Base-by-base conservation (phyloP, 2,888 invertebrate genomes). In the Campaea margaritaria region DNA sequence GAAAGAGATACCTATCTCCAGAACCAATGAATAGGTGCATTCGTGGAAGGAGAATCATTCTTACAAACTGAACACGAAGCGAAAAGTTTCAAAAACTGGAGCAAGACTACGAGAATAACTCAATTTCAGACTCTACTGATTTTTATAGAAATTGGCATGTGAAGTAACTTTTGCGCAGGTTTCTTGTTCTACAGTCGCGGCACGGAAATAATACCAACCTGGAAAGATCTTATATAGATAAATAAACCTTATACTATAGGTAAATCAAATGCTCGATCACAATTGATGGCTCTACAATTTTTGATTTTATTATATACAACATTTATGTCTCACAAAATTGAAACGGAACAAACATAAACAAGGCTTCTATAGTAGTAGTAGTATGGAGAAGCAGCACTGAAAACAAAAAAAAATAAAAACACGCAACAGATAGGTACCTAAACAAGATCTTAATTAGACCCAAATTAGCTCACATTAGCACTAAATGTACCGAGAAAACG, bases 401-500 rank as follows among this genome's bases (percentile, higher is more conserved):
- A n/a, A n/a, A n/a, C n/a, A n/a, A n/a, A n/a, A n/a, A 27, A 27
- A 31, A 7, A 12, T 2, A 11, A 36, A 36, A n/a, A 36, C 36
- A 13, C 14, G 4, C 0, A 31, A 13, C 31, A 43, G 41, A 41
- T 28, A 14, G 2, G 5, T n/a, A 21, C 21, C 21, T 21, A 51
- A 14, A 13, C 15, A 12, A 48, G 27, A 28, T 14, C 42, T 58
- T 14, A 42, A 58, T 52, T 48, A 52, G 31, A 27, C 52, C 14
- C 7, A 34, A 42, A 52, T 42, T 52, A 52, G 14, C 27, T 50
- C 36, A 13, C 47, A 47, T 52, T 47, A 47, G 41, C 42, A 14
- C 1, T 14, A 68, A 72, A 70, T 67, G 66, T 67, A 70, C 64
- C 62, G 61, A 66, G 67, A 66, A 62, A 69, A 68, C 66, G 41